Base-by-base conservation (phyloP, 2,888 invertebrate species). In the Tiliacea aurago region DNA sequence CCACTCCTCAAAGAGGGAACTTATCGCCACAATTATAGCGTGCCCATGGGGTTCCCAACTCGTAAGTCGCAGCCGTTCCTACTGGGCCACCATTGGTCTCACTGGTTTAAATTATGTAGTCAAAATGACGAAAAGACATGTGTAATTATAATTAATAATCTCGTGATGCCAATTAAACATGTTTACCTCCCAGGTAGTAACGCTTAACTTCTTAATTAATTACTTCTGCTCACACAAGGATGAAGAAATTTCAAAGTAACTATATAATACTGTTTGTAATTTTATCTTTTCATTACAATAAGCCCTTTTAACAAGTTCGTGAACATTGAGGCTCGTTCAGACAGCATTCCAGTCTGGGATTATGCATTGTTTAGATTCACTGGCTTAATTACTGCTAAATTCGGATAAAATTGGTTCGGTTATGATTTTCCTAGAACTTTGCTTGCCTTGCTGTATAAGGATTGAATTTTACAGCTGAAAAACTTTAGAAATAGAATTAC, bases 211-310 rank as follows among this genome's bases (percentile, higher is more conserved):
- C 56, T 51, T 53, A 80, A 68, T 80, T 84, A 84, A 73, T 84
- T 84, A 80, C 67, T 47, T 84, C 69, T 37, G 49, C 84, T 53
- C 66, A 51, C 73, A 69, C 64, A 66, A 63, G 56, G 53, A 37
- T 56, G 61, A 58, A 69, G 62, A 66, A 84, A 63, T 74, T 74
- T 75, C 64, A 56, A 75, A 81, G 81, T 76, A 80, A 67, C 61
- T 69, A 63, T 66, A 66, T 81, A 64, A 70, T 59, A 69, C 65
- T 69, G 64, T 56, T 76, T 70, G 63, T 78, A 83, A 78, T 76
- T 83, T 74, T 79, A 87, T 74, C 76, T 85, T 72, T 75, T 75
- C 76, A 62, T 80, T 77, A 83, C 73, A 78, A 78, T 74, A 78
- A 84, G 77, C 70, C 59, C 62, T 85, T 83, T 85, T 67, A 81